These are phyloP conservation scores for Corvus hawaiiensis DNA, from an alignment of 2,113 vertebrate species.

Conservation along the genomic window DNA sequence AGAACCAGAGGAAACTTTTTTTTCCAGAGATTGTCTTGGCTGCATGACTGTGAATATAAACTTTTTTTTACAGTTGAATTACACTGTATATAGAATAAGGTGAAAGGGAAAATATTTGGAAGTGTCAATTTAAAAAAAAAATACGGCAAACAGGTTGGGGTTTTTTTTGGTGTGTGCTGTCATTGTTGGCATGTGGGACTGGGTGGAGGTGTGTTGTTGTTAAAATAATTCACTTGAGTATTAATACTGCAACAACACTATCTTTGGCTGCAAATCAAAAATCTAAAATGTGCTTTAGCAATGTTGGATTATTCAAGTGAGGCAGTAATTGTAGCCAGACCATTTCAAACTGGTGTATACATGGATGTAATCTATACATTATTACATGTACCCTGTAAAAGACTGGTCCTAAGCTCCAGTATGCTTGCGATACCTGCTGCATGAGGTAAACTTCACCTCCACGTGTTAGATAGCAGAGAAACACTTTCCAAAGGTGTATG, in stretches of 20 bases:
- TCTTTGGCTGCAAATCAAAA: constrained; percentile 10
- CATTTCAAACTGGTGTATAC: neutral
- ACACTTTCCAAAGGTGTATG: neutral
- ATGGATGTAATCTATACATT: neutral
- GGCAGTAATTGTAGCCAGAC: neutral
- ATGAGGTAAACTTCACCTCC: neutral
- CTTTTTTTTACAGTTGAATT: neutral
- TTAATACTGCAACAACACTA: constrained; percentile 18
- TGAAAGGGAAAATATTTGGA: neutral
- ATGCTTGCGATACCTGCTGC: neutral
- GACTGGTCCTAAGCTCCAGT: neutral
- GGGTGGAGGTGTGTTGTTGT: constrained; percentile 26
- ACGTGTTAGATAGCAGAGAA: neutral
- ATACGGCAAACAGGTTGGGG: neutral
- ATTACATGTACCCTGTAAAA: neutral
- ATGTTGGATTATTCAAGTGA: neutral
- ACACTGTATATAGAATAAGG: neutral
- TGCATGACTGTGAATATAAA: neutral
- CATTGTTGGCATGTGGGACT: neutral
- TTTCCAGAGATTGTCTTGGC: neutral
- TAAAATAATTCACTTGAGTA: constrained; percentile 21
- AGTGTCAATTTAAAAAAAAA: neutral
- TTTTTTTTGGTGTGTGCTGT: neutral
- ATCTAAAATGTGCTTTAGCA: neutral
- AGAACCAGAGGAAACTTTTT: neutral